These are phyloP conservation scores for Parnassius smintheus DNA, from an alignment of 2,888 invertebrate species.

Conservation along the genomic window DNA sequence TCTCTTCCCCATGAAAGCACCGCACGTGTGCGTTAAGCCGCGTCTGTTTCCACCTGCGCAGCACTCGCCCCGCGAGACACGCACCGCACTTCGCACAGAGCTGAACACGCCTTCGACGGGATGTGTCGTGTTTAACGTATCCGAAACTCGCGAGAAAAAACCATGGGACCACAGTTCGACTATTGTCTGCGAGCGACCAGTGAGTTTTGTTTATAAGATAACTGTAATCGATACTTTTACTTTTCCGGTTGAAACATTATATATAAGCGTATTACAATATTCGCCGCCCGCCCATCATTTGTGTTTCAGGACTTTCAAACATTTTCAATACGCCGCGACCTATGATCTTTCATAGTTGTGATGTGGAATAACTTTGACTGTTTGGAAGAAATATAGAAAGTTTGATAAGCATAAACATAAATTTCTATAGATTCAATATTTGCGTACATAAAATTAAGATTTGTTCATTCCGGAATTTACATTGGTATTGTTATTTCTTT, in stretches of 20 bases:
- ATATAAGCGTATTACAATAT: not conserved
- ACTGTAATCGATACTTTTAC: constrained; percentile 7
- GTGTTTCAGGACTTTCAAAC: constrained; percentile 1
- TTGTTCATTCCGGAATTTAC: no score
- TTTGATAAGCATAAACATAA: no score
- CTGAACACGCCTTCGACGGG: constrained; percentile 65
- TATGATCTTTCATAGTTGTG: no score
- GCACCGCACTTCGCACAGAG: constrained; percentile 33
- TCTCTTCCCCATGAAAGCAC: constrained; percentile 60
- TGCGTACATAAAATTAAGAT: no score
- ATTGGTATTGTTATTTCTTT: no score
- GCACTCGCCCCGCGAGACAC: constrained; percentile 39
- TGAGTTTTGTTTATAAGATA: constrained; percentile 46
- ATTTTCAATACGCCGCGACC: not conserved
- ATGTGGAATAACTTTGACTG: no score
- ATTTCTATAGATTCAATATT: no score
- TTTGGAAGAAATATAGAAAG: no score
- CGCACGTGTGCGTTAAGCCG: constrained; percentile 61
- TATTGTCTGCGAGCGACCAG: constrained; percentile 75
- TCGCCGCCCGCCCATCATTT: constrained; percentile 12
- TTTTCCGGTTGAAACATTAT: no score
- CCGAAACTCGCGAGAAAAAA: constrained; percentile 29
- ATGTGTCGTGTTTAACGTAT: constrained; percentile 65
- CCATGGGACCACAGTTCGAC: constrained; percentile 77
- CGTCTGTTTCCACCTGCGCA: constrained; percentile 62